Base-by-base conservation (phyloP, 2,888 invertebrate species). In the Orchesella flavescens region DNA sequence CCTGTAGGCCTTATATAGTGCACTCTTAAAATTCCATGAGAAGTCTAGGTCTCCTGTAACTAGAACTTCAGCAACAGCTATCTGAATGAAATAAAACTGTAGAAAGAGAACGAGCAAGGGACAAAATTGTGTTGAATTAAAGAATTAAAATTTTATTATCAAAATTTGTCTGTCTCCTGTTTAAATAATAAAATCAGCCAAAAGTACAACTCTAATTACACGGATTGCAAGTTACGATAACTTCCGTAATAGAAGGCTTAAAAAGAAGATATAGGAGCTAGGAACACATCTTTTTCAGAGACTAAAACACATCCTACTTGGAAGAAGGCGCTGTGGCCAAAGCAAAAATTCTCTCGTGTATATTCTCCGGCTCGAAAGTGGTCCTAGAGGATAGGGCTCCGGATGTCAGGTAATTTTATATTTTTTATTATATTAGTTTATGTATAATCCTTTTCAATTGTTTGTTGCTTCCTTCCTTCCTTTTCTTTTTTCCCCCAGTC, bases 351-450 rank as follows among this genome's bases (percentile, higher is more conserved):
- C 78, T 78, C 63, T 78, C 78, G 19, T 78, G 78, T 63, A 78
- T 78, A 34, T 78, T 78, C 69, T 78, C 78, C 78, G 78, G 78
- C 66, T 78, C 78, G 24, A 69, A 69, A 69, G 78, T 78, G 69
- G 78, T 78, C 69, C 78, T 78, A 71, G 78, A 78, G 59, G 78
- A 78, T 69, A 78, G 55, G 78, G 57, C 46, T 71, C 77, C 77
- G 77, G 71, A 78, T 78, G 78, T 71, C 78, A 78, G 78, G 78
- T 78, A 78, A 78, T 71, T 63, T 63, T 69, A 69, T 71, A 71
- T 55, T 75, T 49, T 75, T 44, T 65, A 1, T 75, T 46, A 12
- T 57, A 49, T 4, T 69, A 57, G 34, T 15, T 13, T 53, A 34
- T 13, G 57, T 21, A 57, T 66, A 49, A 24, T 59, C 24, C 68